These are phyloP conservation scores for Macroteleia sp. DNA, from an alignment of 2,888 invertebrate genomes.

Conservation along the genomic window DNA sequence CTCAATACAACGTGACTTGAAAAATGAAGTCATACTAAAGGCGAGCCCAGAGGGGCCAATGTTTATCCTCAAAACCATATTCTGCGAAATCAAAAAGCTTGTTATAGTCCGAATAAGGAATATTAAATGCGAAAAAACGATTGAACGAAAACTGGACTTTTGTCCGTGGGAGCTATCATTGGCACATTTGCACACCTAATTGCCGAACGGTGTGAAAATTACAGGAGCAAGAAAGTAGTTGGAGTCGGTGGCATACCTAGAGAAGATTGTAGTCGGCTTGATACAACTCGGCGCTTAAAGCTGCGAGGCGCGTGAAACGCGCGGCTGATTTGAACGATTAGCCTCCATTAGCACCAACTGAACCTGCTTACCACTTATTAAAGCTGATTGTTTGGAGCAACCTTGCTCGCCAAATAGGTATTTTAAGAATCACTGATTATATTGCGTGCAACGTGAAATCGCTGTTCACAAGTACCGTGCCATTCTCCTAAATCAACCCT, in stretches of 20 bases:
- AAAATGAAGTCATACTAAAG: conserved; percentile 19
- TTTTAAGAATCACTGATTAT: conserved; percentile 65
- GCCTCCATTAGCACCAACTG: conserved; percentile 74
- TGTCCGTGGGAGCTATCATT: conserved; percentile 73
- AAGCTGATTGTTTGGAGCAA: conserved; percentile 73
- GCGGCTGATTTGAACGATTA: conserved; percentile 75
- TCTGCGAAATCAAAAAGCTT: conserved; percentile 46
- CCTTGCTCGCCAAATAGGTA: conserved; percentile 61
- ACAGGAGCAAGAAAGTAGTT: conserved; percentile 72
- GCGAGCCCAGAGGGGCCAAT: neutral
- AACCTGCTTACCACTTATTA: conserved; percentile 75
- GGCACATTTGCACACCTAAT: conserved; percentile 79
- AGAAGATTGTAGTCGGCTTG: conserved; percentile 74
- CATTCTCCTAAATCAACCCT: conserved; percentile 62
- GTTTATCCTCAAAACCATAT: neutral
- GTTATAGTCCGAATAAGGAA: conserved; percentile 40
- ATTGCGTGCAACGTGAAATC: conserved; percentile 66
- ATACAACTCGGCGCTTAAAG: conserved; percentile 45
- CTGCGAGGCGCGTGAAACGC: conserved; percentile 69
- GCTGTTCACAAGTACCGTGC: conserved; percentile 58
- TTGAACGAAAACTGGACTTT: conserved; percentile 41
- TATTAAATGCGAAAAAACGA: conserved; percentile 7
- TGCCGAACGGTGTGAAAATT: conserved; percentile 82
- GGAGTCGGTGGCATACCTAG: conserved; percentile 65
- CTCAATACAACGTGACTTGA: neutral